These are phyloP conservation scores for Tipula helvola DNA, from an alignment of 2,888 invertebrate species.

Conservation along the genomic window DNA sequence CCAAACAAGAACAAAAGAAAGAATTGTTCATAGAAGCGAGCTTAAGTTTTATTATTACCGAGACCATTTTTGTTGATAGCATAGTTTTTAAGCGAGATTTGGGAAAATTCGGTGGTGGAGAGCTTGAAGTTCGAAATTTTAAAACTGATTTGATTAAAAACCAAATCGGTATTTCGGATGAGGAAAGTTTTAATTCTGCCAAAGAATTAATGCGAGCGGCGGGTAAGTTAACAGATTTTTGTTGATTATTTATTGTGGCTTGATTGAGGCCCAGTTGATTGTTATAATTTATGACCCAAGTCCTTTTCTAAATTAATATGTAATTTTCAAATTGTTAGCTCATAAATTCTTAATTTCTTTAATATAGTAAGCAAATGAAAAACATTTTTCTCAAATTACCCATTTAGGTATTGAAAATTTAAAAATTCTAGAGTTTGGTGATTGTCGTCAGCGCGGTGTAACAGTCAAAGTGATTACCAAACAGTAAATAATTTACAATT, in stretches of 20 bases:
- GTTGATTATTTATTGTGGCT: neutral
- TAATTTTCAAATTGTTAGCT: no score
- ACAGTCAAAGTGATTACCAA: no score
- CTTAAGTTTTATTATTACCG: neutral
- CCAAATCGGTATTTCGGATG: neutral
- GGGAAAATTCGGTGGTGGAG: neutral
- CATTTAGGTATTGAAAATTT: no score
- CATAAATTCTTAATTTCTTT: no score
- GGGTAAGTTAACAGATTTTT: neutral
- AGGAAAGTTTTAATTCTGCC: neutral
- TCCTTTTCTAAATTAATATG: no score
- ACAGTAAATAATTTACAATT: no score
- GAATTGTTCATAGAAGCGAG: neutral
- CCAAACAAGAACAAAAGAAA: neutral
- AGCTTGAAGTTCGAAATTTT: neutral
- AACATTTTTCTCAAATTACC: no score
- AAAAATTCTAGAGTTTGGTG: no score
- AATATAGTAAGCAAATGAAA: no score
- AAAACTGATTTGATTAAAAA: neutral
- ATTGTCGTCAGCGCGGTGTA: no score
- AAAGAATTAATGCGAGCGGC: neutral
- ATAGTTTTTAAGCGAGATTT: neutral
- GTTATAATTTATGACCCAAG: no score
- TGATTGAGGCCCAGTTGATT: no score
- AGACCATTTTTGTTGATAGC: neutral